Base-by-base conservation (phyloP, 1,140 invertebrate genomes). In the Cydia pomonella region DNA sequence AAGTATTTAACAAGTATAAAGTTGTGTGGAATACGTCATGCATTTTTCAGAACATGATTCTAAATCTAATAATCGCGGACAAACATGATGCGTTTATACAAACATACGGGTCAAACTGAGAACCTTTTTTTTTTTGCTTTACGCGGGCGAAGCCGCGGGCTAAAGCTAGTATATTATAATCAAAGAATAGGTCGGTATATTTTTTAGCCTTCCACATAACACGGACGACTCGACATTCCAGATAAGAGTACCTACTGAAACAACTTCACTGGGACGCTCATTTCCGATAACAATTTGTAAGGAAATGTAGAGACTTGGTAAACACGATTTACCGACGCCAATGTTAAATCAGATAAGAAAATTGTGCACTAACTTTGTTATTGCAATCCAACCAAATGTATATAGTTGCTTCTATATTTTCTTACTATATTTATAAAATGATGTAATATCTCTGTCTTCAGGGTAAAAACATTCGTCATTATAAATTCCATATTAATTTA, bases 221-320 rank as follows among this genome's bases (percentile, higher is more conserved):
- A 63, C 38, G 59, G 74, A 74, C 79, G 76, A 76, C 87, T 86
- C 81, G 81, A 88, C 83, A 87, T 84, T 77, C 78, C 77, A 84
- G 84, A 89, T 86, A 89, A 87, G 82, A 78, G 80, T 86, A 84
- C 87, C 87, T 79, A 85, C 77, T 73, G 84, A 88, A 85, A 89
- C 83, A 85, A 84, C 86, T 86, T 84, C 75, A 87, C 80, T 83
- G 76, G 50, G 69, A 80, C 77, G 80, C 73, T 81, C 79, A 86
- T 87, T 88, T 88, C 87, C 85, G 86, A 88, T 85, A 86, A 83
- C 79, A 82, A 87, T 86, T 87, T 87, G 84, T 82, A 84, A 84
- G 85, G 87, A 89, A 88, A 88, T 85, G 82, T 84, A 77, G 79
- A 72, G 75, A 72, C 75, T 77, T 75, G 77, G 81, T 83, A 82